Base-by-base conservation (phyloP, 1,140 invertebrate genomes). In the Leptopilina boulardi region DNA sequence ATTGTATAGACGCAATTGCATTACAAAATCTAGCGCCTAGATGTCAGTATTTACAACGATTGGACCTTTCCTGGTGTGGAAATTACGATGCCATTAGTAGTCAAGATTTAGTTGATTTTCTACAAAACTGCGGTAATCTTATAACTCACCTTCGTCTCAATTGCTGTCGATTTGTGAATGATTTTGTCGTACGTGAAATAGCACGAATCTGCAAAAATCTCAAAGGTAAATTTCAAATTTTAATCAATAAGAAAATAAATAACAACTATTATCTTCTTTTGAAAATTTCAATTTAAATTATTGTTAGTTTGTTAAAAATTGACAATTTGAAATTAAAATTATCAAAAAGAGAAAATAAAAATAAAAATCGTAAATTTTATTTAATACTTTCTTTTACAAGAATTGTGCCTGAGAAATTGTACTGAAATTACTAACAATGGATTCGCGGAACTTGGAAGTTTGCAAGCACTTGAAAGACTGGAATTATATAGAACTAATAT, bases 11-110 rank as follows among this genome's bases (percentile, higher is more conserved):
- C 81, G 89, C 92, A 38, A 83, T 85, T 79, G 94, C 92, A 30
- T 86, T 95, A 59, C 84, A 91, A 66, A 90, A 82, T 81, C 88
- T 95, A 41, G 82, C 87, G 18, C 79, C 84, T 13, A 91, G 94
- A 76, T 96, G 95, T 87, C 93, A 93, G 78, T 93, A 94, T 87
- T 88, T 97, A 15, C 94, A 95, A 82, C 94, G 94, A 88, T 84
- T 98, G 13, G 96, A 97, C 91, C 87, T 98, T 0, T 97, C 96
- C 0, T 98, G 97, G 96, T 97, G 96, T 89, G 96, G 96, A n/a
- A 94, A 93, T 78, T 94, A 96, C 86, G 90, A 92, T 71, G 92
- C 92, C 77, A 93, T 95, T 73, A 91, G 91, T 26, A 84, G 93
- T 70, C 79, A 91, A 81, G 90, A 92, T 77, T 92, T 96, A 80